Conservation (phyloP, 1,140 invertebrate species). For the silkworm (Bombyx mori) region DNA sequence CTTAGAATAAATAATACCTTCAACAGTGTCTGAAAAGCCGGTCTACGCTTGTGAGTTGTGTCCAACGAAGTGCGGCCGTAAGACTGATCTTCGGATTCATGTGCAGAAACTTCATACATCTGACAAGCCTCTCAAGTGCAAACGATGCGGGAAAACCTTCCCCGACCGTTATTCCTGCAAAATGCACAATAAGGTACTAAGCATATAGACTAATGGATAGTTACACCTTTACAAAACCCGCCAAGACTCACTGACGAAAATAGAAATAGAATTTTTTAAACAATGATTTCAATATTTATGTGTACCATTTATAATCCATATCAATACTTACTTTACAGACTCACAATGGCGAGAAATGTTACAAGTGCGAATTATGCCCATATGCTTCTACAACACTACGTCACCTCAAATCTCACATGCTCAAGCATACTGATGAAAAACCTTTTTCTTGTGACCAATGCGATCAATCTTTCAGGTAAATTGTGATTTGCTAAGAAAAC, state of each 20-base stretch:
- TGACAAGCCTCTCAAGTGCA: conserved; percentile 92
- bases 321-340: conserved; percentile 70
- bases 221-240: too few relatives aligned
- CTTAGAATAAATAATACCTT: background rate
- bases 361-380: conserved; percentile 94
- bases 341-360: conserved; percentile 98
- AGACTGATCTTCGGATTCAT: conserved; percentile 96
- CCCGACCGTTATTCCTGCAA: conserved; percentile 89
- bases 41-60: conserved; percentile 96
- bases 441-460: conserved; percentile 88
- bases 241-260: too few relatives aligned
- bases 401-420: conserved; percentile 96
- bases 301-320: background rate
- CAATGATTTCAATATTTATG: background rate
- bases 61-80: conserved; percentile 95
- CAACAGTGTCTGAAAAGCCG: conserved; percentile 89
- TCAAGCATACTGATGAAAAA: conserved; percentile 95
- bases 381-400: conserved; percentile 94
- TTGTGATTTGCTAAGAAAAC: background rate
- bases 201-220: too few relatives aligned
- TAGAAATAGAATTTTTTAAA: background rate
- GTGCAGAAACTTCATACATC: conserved; percentile 96
- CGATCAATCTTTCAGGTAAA: conserved; percentile 78
- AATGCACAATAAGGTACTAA: conserved; percentile 72
- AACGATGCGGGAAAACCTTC: conserved; percentile 93